These are phyloP conservation scores for Spondyliosoma cantharus DNA, from an alignment of 2,797 vertebrate species.

Conservation along the genomic window DNA sequence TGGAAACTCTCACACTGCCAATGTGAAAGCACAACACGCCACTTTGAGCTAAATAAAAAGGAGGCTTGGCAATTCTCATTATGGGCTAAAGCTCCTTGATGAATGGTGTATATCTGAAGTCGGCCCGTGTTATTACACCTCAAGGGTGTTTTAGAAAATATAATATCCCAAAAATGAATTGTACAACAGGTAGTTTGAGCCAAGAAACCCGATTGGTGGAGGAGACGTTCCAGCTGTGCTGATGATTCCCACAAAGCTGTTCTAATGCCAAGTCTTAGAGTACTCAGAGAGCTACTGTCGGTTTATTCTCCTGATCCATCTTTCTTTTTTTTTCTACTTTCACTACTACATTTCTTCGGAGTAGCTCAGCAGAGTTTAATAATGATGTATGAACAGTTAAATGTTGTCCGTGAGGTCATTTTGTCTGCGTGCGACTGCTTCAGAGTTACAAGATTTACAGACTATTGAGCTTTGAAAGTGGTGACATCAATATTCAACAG, in stretches of 20 bases:
- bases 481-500: background rate
- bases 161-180: slow-evolving; percentile 3
- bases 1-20: slow-evolving; percentile 55
- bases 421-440: background rate
- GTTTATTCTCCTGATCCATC: background rate
- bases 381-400: background rate
- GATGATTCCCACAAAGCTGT: slow-evolving; percentile 35
- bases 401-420: background rate
- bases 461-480: background rate
- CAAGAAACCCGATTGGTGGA: slow-evolving; percentile 42
- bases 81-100: slow-evolving; percentile 27
- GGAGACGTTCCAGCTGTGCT: slow-evolving; percentile 33
- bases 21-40: slow-evolving; percentile 30
- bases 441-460: background rate
- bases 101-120: slow-evolving; percentile 33
- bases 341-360: background rate
- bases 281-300: slow-evolving; percentile 16
- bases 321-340: background rate
- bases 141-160: slow-evolving; percentile 28
- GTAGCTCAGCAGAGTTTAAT: background rate
- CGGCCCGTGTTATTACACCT: slow-evolving; percentile 35
- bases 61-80: slow-evolving; percentile 5
- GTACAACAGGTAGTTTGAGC: slow-evolving; percentile 13
- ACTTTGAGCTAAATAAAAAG: slow-evolving; percentile 28
- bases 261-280: background rate